Conservation (phyloP, 2,797 vertebrate species). For the Danio choprae region DNA sequence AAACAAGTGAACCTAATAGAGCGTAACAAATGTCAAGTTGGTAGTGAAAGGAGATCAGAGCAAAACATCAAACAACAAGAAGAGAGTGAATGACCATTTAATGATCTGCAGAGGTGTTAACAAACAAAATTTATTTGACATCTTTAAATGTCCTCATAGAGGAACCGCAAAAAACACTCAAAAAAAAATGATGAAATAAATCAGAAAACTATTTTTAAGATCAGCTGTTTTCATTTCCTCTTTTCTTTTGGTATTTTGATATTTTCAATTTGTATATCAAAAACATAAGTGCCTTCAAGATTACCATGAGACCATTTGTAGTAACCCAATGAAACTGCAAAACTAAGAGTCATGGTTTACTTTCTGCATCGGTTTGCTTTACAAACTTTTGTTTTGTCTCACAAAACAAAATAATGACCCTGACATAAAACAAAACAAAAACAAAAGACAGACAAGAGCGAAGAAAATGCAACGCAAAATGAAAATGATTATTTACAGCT, state of each 20-base stretch:
- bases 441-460: conserved; percentile 73
- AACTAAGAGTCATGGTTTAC: conserved; percentile 76
- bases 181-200: conserved; percentile 77
- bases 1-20: too few species aligned
- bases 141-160: conserved; percentile 88
- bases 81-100: conserved; percentile 82
- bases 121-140: conserved; percentile 85
- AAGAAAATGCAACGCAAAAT: conserved; percentile 74
- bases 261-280: conserved; percentile 71
- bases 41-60: neutral
- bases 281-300: conserved; percentile 86
- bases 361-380: conserved; percentile 79
- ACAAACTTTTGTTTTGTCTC: conserved; percentile 85
- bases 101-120: conserved; percentile 84
- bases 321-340: conserved; percentile 74
- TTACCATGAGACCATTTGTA: conserved; percentile 73
- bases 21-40: neutral
- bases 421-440: conserved; percentile 84
- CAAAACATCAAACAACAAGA: conserved; percentile 31
- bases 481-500: conserved; percentile 81
- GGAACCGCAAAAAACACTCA: conserved; percentile 86
- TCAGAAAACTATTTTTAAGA: conserved; percentile 77
- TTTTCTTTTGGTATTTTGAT: conserved; percentile 73
- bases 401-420: conserved; percentile 93
- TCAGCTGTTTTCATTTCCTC: conserved; percentile 65